Evolutionary conservation across 2,797 vertebrate species (phyloP).

Genomic region (Neoniphon sammara): DNA sequence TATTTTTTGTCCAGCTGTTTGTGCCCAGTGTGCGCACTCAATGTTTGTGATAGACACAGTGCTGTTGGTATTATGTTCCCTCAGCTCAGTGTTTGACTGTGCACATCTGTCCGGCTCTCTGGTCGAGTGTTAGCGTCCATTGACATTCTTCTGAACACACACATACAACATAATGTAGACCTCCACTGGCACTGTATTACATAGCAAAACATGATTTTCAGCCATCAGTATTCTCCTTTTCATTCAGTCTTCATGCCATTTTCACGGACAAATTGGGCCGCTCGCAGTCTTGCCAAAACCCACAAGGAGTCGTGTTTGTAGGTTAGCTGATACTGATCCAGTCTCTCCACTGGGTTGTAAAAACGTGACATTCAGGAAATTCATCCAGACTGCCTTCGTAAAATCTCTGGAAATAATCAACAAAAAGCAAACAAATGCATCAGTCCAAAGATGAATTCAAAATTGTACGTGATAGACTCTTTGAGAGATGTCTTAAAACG

Average conservation of each 20-base stretch:
- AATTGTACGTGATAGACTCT: not conserved
- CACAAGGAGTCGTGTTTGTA: not conserved
- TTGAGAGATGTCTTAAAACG: not conserved
- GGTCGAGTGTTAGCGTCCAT: not conserved
- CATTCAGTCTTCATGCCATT: not conserved
- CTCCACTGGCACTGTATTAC: too few relatives aligned
- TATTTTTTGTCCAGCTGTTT: conserved; percentile 51
- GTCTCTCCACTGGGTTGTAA: not conserved
- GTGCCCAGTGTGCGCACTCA: conserved; percentile 22
- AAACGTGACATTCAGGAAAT: not conserved
- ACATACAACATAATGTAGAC: not conserved
- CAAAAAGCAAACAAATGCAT: not conserved
- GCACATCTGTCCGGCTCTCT: conserved; percentile 32
- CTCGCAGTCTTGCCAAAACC: not conserved
- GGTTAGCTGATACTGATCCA: not conserved
- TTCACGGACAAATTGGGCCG: not conserved
- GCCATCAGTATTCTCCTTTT: not conserved
- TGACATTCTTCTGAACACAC: too few relatives aligned
- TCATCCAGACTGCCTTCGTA: not conserved
- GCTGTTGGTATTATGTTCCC: not conserved
- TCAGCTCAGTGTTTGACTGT: conserved; percentile 2
- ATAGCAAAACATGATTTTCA: not conserved
- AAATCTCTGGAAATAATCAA: not conserved
- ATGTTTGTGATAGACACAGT: conserved; percentile 25
- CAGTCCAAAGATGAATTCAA: not conserved